phyloP scores from a whole-genome alignment of 2,113 vertebrate species.

The Rousettus leschenaultii region DNA sequence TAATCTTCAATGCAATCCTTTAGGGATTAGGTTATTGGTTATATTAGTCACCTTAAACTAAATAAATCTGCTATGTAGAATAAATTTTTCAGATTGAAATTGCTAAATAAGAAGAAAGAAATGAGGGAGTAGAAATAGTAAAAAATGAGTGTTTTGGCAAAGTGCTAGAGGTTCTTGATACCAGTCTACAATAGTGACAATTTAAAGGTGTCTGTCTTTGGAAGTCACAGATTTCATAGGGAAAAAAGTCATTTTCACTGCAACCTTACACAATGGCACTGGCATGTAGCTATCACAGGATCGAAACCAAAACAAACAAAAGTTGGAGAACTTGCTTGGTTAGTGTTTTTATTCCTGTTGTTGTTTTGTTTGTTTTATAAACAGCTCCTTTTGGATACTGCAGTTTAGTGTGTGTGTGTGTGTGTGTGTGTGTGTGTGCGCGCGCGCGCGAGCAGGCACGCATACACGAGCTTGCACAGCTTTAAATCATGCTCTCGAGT shows the following conservation, averaged over 20 bases:
- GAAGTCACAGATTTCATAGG: neutral
- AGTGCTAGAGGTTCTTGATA: neutral
- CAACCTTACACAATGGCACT: neutral
- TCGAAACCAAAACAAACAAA: neutral
- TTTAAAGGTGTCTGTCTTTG: neutral
- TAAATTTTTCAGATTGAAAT: neutral
- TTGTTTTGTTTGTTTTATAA: neutral
- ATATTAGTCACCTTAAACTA: neutral
- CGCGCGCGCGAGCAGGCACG: too few species aligned
- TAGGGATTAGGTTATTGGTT: neutral
- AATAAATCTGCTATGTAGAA: neutral
- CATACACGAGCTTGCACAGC: too few species aligned
- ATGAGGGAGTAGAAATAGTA: rapidly evolving
- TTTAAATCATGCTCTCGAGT: neutral
- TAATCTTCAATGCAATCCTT: neutral
- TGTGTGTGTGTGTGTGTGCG: too few species aligned
- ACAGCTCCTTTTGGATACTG: neutral
- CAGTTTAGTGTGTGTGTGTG: neutral
- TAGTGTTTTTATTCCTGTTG: neutral
- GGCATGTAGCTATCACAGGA: neutral
- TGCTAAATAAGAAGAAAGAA: neutral
- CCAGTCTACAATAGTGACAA: neutral
- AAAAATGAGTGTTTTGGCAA: neutral
- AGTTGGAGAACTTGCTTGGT: neutral
- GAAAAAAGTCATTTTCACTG: neutral